Evolutionary conservation across 2,888 invertebrate species (phyloP).

Genomic region (Sclerodermus sp.): DNA sequence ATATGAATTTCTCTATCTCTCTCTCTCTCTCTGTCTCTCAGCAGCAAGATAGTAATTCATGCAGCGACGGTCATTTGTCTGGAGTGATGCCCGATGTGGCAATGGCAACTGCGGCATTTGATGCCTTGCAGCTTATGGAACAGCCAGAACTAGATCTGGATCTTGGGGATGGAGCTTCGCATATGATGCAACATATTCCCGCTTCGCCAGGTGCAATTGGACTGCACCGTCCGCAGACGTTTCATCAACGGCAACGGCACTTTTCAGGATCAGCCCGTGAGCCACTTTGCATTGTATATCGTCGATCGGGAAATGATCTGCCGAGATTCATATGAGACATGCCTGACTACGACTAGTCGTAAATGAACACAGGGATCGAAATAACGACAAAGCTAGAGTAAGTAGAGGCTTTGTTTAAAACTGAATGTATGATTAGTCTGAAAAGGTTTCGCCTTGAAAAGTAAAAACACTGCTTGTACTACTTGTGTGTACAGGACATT

Average conservation of each 20-base stretch:
- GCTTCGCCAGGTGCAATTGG: slow-evolving; percentile 43
- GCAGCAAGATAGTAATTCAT: slow-evolving; percentile 61
- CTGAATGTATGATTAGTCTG: no score
- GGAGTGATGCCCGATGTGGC: slow-evolving; percentile 92
- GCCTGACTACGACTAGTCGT: no score
- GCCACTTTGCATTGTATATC: slow-evolving; percentile 45
- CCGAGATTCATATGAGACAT: slow-evolving; percentile 50
- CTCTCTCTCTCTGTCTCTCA: no score
- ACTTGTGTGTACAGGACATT: no score
- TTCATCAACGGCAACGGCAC: slow-evolving; percentile 52
- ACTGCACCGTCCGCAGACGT: slow-evolving; percentile 45
- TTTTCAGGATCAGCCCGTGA: slow-evolving; percentile 48
- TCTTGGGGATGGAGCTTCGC: slow-evolving; percentile 82
- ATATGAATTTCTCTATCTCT: no score
- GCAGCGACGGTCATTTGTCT: slow-evolving; percentile 72
- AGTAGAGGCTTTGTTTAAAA: no score
- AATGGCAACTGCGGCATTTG: slow-evolving; percentile 81
- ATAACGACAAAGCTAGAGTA: no score
- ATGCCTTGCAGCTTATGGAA: slow-evolving; percentile 67
- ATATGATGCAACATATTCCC: slow-evolving; percentile 58
- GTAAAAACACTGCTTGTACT: no score
- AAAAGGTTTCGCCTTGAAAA: no score
- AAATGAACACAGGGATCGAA: no score
- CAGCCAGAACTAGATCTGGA: slow-evolving; percentile 75
- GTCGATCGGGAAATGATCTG: slow-evolving; percentile 50